Base-by-base conservation (phyloP, 2,888 invertebrate genomes). In the Augiades crinisus region DNA sequence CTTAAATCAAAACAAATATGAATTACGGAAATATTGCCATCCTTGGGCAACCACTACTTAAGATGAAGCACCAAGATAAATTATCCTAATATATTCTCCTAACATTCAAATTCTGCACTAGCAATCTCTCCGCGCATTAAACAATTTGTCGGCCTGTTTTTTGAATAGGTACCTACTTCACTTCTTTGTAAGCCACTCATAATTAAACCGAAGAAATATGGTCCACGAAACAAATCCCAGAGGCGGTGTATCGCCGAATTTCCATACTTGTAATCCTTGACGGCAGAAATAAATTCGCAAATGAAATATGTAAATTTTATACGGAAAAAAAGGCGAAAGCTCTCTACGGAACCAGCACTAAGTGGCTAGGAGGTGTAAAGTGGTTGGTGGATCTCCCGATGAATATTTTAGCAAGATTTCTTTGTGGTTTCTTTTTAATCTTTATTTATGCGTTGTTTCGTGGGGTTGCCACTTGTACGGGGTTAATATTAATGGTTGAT, bases 251-350 rank as follows among this genome's bases (percentile, higher is more conserved):
- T 63, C 63, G 63, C 64, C 60, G 57, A 69, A 81, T 80, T 78
- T 75, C 67, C 79, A 77, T 80, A 73, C 78, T 76, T 78, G 73
- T 79, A 80, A 81, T 79, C 75, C 76, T 60, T 62, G 60, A 52
- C 62, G 53, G 62, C 61, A 68, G 59, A 72, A 76, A 77, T 68
- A 75, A 49, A 49, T 75, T 72, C 67, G 63, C 68, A 67, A 67
- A 80, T 73, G 70, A 79, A 78, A 75, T 77, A 83, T 83, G 81
- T 73, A 72, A 83, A 83, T 81, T 71, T 68, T 69, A 71, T 73
- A 63, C 67, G 61, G 65, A 62, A 70, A 66, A n/a, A 67, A 73
- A 72, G 62, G 60, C 56, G 57, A 65, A 65, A 65, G 66, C 61
- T 60, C 66, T 67, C 64, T 58, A 59, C 57, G 65, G 62, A 58